Conservation (phyloP, 2,113 vertebrate genomes). For the Vanacampus margaritifer region DNA sequence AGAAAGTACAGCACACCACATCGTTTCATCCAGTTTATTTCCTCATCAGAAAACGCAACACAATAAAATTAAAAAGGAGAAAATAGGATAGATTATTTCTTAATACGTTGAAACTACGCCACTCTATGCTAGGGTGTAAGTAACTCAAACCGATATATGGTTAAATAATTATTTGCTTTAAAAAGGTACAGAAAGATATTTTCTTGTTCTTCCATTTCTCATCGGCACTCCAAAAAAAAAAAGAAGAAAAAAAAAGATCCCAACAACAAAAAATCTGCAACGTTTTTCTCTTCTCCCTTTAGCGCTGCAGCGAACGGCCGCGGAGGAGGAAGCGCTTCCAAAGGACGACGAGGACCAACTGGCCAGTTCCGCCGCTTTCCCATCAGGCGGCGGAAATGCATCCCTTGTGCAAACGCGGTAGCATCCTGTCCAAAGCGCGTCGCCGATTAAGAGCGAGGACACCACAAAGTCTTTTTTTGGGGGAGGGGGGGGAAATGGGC, state of each 20-base stretch:
- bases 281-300: conserved; percentile 22
- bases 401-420: neutral
- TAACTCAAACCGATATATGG: conserved; percentile 96
- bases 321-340: neutral
- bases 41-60: conserved; percentile 80
- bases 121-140: conserved; percentile 96
- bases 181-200: conserved; percentile 87
- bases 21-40: conserved; percentile 93
- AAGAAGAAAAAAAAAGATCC: conserved; percentile 12
- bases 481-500: too few relatives aligned
- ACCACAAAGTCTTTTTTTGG: conserved; percentile 8
- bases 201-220: conserved; percentile 75
- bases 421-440: neutral
- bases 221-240: conserved; percentile 79
- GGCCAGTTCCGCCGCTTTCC: neutral
- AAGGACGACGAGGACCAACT: neutral
- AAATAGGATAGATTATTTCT: conserved; percentile 60
- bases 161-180: conserved; percentile 93
- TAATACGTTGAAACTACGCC: conserved; percentile 89
- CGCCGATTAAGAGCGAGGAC: neutral
- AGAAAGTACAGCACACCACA: conserved; percentile 15
- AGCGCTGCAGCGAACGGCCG: neutral
- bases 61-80: conserved; percentile 73
- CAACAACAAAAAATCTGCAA: conserved; percentile 18
- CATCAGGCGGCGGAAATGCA: too few relatives aligned